Percentiles rank a stretch among this genome's conserved stretches.
Conservation (phyloP, 1,140 invertebrate genomes). For the Diuraphis noxia region DNA sequence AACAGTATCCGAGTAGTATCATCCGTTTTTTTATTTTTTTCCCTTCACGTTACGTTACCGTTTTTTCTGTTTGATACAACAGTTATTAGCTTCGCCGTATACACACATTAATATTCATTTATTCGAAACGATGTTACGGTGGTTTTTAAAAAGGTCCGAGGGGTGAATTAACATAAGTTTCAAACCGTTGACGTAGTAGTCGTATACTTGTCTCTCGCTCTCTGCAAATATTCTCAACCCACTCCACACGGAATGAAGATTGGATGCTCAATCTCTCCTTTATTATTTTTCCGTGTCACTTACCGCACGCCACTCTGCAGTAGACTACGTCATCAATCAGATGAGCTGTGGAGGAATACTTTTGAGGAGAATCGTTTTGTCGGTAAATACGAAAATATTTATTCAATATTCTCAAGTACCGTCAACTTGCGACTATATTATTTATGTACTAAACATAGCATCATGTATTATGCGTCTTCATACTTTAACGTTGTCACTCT, state of each 20-base stretch:
- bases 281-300: background rate
- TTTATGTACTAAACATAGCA: background rate
- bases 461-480: background rate
- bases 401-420: background rate
- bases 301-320: background rate
- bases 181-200: background rate
- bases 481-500: background rate
- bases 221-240: background rate
- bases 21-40: background rate
- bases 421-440: background rate
- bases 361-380: background rate
- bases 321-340: background rate
- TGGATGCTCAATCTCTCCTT: background rate
- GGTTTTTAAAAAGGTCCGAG: constrained; percentile 26
- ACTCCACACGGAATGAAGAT: background rate
- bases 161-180: constrained; percentile 27
- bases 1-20: background rate
- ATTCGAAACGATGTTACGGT: constrained; percentile 17
- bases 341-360: background rate
- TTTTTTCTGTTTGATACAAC: background rate
- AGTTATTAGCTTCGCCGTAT: constrained; percentile 11
- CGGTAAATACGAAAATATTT: background rate
- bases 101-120: constrained; percentile 26
- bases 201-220: background rate
- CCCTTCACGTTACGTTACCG: background rate